phyloP scores from a whole-genome alignment of 2,113 vertebrate genomes.

The Maccullochella peelii region DNA sequence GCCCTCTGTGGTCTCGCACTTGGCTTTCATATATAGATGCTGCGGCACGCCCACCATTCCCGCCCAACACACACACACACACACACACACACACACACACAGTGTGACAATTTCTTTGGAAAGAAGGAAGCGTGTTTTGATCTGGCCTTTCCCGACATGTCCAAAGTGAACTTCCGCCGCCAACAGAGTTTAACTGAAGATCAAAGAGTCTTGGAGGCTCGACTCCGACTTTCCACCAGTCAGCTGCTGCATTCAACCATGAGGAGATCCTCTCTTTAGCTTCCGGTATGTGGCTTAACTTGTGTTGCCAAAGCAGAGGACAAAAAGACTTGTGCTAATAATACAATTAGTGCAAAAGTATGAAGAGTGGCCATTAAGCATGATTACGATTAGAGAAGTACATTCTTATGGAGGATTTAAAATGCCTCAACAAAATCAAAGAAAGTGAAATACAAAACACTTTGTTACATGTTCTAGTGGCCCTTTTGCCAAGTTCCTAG shows the following conservation, averaged over 20 bases:
- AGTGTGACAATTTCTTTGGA: too few relatives aligned
- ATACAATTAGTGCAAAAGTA: neutral
- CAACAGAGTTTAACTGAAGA: constrained; percentile 4
- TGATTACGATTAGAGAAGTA: neutral
- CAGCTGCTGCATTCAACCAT: neutral
- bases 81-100: neutral
- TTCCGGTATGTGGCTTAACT: neutral
- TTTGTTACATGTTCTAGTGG: too few relatives aligned
- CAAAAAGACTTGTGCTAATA: neutral
- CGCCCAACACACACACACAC: constrained; percentile 1
- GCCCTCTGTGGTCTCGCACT: constrained; percentile 24
- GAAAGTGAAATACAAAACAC: too few relatives aligned
- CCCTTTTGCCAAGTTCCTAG: too few relatives aligned
- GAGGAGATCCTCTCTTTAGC: neutral
- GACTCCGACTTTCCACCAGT: constrained; percentile 35
- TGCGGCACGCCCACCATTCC: constrained; percentile 82
- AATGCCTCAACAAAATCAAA: neutral
- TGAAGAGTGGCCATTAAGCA: neutral
- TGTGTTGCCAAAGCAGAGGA: neutral
- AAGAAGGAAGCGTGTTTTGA: constrained; percentile 28
- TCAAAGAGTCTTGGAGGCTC: constrained; percentile 45
- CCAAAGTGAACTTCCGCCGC: constrained; percentile 9
- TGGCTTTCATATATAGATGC: constrained; percentile 80
- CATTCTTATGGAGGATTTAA: neutral
- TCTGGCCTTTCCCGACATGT: constrained; percentile 26